phyloP scores from a whole-genome alignment of 1,140 invertebrate genomes.

The Drosophila arawakana region DNA sequence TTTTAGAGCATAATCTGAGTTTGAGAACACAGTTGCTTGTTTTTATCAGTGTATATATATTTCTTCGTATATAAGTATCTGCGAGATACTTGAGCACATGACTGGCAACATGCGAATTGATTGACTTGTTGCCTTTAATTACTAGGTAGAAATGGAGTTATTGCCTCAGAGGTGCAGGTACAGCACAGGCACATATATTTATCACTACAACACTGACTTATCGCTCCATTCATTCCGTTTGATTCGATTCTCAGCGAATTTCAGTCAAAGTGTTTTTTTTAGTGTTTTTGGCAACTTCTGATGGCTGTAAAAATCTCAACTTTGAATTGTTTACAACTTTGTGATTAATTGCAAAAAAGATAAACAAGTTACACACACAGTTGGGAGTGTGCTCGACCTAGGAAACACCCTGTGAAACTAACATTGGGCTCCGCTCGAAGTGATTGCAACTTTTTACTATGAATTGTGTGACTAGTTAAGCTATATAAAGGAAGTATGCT shows the following conservation, averaged over 20 bases:
- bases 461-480: too few species aligned
- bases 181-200: neutral
- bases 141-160: neutral
- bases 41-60: neutral
- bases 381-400: neutral
- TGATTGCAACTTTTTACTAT: too few species aligned
- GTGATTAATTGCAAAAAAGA: neutral
- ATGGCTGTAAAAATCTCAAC: constrained; percentile 1
- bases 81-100: constrained; percentile 13
- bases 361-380: neutral
- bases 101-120: constrained; percentile 32
- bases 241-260: neutral
- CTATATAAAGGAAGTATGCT: too few species aligned
- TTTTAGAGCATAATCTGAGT: too few species aligned
- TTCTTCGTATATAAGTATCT: constrained; percentile 1
- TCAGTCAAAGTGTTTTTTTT: neutral
- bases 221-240: neutral
- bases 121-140: constrained; percentile 49
- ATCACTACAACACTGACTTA: neutral
- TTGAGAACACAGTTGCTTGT: too few species aligned
- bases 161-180: neutral
- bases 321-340: neutral
- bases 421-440: too few species aligned
- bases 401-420: neutral
- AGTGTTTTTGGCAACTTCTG: constrained; percentile 6